Conservation (phyloP, 1,140 invertebrate genomes). For the Oryctes rhinoceros region DNA sequence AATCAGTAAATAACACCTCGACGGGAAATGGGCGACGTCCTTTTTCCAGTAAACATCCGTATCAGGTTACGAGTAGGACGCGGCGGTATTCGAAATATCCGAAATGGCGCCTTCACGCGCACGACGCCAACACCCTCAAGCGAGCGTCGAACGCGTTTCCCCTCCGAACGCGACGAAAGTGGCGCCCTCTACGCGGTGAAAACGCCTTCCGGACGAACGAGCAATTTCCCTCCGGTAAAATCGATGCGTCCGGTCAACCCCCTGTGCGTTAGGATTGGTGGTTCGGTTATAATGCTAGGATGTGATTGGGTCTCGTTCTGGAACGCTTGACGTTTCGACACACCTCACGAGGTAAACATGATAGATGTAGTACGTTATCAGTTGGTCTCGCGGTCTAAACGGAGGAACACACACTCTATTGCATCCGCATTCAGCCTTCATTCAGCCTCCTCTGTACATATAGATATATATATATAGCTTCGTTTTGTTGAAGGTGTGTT, state of each 20-base stretch:
- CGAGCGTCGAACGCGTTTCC: conserved; percentile 45
- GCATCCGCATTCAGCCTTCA: conserved; percentile 36
- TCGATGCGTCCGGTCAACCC: conserved; percentile 54
- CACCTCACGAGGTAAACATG: conserved; percentile 46
- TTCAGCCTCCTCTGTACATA: too few species aligned
- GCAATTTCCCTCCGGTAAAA: conserved; percentile 53
- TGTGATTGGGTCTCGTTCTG: conserved; percentile 48
- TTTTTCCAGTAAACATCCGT: conserved; percentile 30
- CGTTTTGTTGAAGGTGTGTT: conserved; percentile 44
- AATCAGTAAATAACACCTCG: not conserved
- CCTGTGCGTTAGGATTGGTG: conserved; percentile 47
- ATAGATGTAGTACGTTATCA: conserved; percentile 50
- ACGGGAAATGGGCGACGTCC: conserved; percentile 9
- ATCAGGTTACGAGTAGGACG: not conserved
- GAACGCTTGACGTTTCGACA: conserved; percentile 43
- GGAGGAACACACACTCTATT: conserved; percentile 20
- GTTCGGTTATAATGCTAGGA: conserved; percentile 22
- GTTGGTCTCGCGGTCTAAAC: conserved; percentile 46
- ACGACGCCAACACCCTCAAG: conserved; percentile 53
- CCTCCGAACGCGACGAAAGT: conserved; percentile 44
- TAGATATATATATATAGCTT: too few species aligned
- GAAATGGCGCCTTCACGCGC: conserved; percentile 46
- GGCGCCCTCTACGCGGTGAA: conserved; percentile 58
- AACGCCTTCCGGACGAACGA: conserved; percentile 58
- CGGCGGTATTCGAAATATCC: conserved; percentile 15